Base-by-base conservation (phyloP, 2,797 vertebrate genomes). In the Bovichtus variegatus region DNA sequence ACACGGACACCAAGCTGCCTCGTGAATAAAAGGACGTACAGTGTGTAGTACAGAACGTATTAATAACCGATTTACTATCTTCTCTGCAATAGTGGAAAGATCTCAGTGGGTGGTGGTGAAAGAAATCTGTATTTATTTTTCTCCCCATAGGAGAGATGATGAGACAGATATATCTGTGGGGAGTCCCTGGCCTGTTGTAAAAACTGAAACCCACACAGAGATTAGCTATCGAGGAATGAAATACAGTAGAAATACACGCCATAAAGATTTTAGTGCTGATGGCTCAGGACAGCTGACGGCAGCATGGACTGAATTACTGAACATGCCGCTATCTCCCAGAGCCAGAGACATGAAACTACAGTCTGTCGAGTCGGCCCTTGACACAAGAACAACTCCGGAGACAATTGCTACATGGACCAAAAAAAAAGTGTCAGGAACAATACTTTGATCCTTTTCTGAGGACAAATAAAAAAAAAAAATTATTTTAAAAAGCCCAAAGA, bases 61-160 rank as follows among this genome's bases (percentile, higher is more conserved):
- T 72, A 78, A 84, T 86, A 83, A 80, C 64, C 12, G 29, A 36
- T 60, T 74, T 55, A 5, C 71, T 82, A 63, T 78, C 82, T 76
- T 63, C 47, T 59, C 34, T 8, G 44, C 43, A 44, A 49, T n/a
- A 7, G 62, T 70, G 19, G 64, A 80, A 68, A 81, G 50, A 62
- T 82, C 80, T 89, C 66, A 12, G 71, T 89, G 84, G 85, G 87
- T 84, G 84, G 78, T 23, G 68, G 51, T 60, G 67, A 58, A 69
- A 36, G 62, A 74, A 78, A 82, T 85, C 64, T 91, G 57, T 82
- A 31, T 84, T 66, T 86, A n/a, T 55, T 59, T 71, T 36, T n/a
- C 50, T 19, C 57, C 38, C 38, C 4, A 21, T 55, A 41, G 23
- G n/a, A 25, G 36, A 75, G 66, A 73, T 80, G 76, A 81, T 86